Evolutionary conservation across 2,888 invertebrate genomes (phyloP), one percentile per base, ranked within the genome.

Genomic region (Cenopis cana): DNA sequence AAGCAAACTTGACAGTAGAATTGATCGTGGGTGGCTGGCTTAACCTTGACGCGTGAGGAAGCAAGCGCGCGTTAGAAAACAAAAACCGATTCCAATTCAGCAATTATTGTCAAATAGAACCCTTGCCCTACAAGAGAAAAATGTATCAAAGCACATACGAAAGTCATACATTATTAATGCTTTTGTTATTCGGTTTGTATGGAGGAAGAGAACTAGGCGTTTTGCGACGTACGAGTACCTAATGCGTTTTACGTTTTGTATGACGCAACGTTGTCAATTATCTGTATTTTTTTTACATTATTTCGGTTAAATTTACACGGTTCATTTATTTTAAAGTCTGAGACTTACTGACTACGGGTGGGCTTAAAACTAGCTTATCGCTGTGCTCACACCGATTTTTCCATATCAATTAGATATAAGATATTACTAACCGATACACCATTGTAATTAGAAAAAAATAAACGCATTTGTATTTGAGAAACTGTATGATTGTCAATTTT

Each of bases 181-280:
- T 54, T 65, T 50, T 29, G 54, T 66, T 33, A 36, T 70, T 52
- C 24, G 14, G 56, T 29, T 41, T 2, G 11, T 41, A 18, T 33
- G 8, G n/a, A 33, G 12, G 24, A 18, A 54, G 41, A 29, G 17
- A 18, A 55, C 6, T 49, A 36, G 33, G 8, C n/a, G 46, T 50
- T 52, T 64, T 38, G 24, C 20, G 20, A 38, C 17, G 24, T 61
- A n/a, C n/a, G n/a, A n/a, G n/a, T n/a, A n/a, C n/a, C n/a, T n/a
- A 49, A 60, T 24, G 60, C 41, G 29, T 60, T 57, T 29, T 49
- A 24, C 38, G 52, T 54, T 64, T 64, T 54, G 38, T 62, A 62
- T 52, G 18, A 36, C 50, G 50, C 5, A 14, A 36, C 33, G 62
- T 14, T 52, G 18, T 57, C 38, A 38, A 33, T 62, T 20, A 41